phyloP scores from a whole-genome alignment of 2,888 invertebrate genomes.

The Holacanthella duospinosa region DNA sequence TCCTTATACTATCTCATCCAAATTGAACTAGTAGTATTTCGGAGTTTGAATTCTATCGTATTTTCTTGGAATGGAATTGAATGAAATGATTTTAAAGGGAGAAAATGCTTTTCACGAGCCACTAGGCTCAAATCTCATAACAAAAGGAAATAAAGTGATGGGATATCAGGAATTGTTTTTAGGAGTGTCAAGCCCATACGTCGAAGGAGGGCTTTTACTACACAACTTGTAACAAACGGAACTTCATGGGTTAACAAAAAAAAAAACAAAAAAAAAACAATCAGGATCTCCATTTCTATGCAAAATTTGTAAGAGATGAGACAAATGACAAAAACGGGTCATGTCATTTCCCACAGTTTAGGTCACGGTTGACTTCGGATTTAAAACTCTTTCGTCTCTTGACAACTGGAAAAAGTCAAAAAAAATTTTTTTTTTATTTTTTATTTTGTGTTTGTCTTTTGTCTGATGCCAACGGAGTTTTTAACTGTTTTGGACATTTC shows the following conservation, averaged over 20 bases:
- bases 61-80: conserved; percentile 11
- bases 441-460: no score
- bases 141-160: conserved; percentile 31
- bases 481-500: no score
- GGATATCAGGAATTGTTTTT: background rate
- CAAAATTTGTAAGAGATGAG: conserved; percentile 12
- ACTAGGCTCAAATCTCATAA: conserved; percentile 37
- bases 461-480: no score
- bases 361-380: background rate
- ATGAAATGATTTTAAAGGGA: conserved; percentile 4
- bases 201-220: background rate
- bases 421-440: background rate
- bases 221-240: background rate
- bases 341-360: conserved; percentile 15
- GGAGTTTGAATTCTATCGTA: no score
- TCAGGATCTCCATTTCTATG: conserved; percentile 2
- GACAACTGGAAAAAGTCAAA: background rate
- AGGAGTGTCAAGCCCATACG: conserved; percentile 17
- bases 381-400: background rate
- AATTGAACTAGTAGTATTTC: no score
- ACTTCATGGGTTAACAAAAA: background rate
- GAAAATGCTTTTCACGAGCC: conserved; percentile 34
- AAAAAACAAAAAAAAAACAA: background rate
- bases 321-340: conserved; percentile 20
- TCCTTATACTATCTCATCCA: no score